Evolutionary conservation across 2,888 invertebrate species (phyloP).

Genomic region (Machimus rusticus): DNA sequence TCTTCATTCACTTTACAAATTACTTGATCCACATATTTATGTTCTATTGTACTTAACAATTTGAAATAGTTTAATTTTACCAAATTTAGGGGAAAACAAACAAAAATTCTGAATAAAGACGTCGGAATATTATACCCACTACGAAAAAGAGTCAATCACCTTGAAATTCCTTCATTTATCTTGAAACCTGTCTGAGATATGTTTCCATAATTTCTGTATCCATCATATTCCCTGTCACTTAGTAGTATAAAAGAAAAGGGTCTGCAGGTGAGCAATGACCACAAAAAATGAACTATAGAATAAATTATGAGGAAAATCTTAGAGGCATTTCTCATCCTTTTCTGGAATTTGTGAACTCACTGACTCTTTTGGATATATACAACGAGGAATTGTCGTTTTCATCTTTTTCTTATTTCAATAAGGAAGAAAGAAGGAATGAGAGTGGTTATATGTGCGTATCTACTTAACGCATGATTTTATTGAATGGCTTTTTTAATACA

Average conservation of each 20-base stretch:
- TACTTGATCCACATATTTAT: neutral
- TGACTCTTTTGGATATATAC: neutral
- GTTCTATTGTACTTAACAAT: neutral
- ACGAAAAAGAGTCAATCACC: slow-evolving; percentile 1
- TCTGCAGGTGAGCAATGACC: neutral
- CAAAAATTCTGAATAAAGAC: neutral
- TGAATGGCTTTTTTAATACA: neutral
- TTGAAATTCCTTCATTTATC: slow-evolving; percentile 15
- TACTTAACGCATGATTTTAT: neutral
- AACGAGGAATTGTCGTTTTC: neutral
- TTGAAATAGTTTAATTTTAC: neutral
- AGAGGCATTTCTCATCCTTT: neutral
- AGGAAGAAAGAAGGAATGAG: neutral
- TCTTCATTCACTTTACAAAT: neutral
- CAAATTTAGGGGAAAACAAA: neutral
- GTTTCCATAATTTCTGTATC: slow-evolving; percentile 5
- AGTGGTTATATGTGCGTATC: neutral
- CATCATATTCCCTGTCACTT: slow-evolving; percentile 14
- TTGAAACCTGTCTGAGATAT: neutral
- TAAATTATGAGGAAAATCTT: neutral
- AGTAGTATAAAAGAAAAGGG: slow-evolving; percentile 9
- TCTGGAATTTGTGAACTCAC: neutral
- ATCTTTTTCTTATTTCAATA: neutral
- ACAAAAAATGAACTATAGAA: slow-evolving; percentile 7
- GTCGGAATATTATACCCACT: neutral